Percentiles rank a stretch among this genome's conserved stretches.
Conservation (phyloP, 2,888 invertebrate genomes). For the Lymantria monacha region DNA sequence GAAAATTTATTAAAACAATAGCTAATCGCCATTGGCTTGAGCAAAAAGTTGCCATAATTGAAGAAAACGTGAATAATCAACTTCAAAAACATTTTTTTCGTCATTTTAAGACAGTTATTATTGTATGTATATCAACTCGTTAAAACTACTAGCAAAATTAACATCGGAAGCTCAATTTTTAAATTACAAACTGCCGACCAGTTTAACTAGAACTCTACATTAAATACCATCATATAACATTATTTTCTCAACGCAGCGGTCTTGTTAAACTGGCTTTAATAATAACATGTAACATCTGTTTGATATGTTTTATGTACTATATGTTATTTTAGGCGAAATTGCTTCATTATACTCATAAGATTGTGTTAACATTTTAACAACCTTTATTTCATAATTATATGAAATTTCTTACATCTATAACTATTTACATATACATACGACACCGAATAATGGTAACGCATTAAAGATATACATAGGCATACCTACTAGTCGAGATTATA, state of each 20-base stretch:
- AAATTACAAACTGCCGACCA: slow-evolving; percentile 41
- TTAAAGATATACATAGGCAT: neutral
- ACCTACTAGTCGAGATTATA: slow-evolving; percentile 60
- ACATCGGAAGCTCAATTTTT: slow-evolving; percentile 66
- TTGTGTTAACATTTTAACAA: slow-evolving; percentile 53
- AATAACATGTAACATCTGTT: slow-evolving; percentile 55
- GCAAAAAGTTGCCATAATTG: slow-evolving; percentile 71
- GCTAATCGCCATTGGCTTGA: slow-evolving; percentile 55
- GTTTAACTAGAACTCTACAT: slow-evolving; percentile 34
- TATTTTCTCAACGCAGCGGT: slow-evolving; percentile 26
- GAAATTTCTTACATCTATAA: slow-evolving; percentile 44
- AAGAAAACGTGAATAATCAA: slow-evolving; percentile 45
- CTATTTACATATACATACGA: slow-evolving; percentile 60
- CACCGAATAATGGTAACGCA: slow-evolving; percentile 67
- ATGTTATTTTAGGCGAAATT: slow-evolving; percentile 63
- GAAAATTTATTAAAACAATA: slow-evolving; percentile 30
- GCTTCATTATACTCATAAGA: slow-evolving; percentile 60
- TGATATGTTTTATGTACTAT: slow-evolving; percentile 81
- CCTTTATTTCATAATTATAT: slow-evolving; percentile 45
- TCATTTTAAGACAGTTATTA: slow-evolving; percentile 54
- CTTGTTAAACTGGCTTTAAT: slow-evolving; percentile 37
- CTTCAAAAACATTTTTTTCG: slow-evolving; percentile 50
- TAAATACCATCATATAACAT: slow-evolving; percentile 21
- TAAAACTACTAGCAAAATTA: slow-evolving; percentile 64
- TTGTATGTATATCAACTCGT: slow-evolving; percentile 52